phyloP scores from a whole-genome alignment of 2,797 vertebrate genomes.

The Notoglanidium macrostoma region DNA sequence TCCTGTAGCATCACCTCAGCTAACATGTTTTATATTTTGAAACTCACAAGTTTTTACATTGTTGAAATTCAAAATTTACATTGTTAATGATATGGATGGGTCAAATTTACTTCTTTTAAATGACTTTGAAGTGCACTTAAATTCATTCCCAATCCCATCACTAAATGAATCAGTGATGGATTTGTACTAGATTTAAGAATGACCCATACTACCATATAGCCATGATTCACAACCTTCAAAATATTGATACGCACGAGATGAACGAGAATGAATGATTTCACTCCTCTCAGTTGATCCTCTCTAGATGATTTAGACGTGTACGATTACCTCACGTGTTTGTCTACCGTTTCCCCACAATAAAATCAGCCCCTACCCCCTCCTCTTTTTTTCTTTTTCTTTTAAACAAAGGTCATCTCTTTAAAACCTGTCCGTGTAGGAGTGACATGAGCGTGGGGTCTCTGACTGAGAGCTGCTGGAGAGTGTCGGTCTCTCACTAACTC shows the following conservation, averaged over 20 bases:
- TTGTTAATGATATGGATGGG: neutral
- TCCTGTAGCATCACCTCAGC: neutral
- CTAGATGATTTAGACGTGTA: neutral
- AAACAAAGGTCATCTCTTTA: conserved; percentile 6
- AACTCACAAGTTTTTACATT: neutral
- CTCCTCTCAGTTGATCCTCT: neutral
- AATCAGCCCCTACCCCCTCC: neutral
- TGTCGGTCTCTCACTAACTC: conserved; percentile 58
- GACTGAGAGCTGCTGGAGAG: conserved; percentile 43
- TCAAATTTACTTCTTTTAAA: neutral
- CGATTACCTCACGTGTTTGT: neutral
- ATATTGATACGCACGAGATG: neutral
- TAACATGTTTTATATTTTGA: neutral
- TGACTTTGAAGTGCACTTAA: neutral
- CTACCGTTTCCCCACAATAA: neutral
- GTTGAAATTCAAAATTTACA: neutral
- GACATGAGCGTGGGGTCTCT: conserved; percentile 61
- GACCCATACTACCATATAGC: neutral
- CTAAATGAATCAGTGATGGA: neutral
- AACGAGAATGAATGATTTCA: neutral
- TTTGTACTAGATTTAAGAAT: neutral
- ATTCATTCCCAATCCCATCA: neutral
- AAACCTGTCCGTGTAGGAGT: conserved; percentile 61
- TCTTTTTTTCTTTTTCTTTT: neutral
- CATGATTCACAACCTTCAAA: neutral